Evolutionary conservation across 2,797 vertebrate genomes (phyloP).

Genomic region (Valencia hispanica): DNA sequence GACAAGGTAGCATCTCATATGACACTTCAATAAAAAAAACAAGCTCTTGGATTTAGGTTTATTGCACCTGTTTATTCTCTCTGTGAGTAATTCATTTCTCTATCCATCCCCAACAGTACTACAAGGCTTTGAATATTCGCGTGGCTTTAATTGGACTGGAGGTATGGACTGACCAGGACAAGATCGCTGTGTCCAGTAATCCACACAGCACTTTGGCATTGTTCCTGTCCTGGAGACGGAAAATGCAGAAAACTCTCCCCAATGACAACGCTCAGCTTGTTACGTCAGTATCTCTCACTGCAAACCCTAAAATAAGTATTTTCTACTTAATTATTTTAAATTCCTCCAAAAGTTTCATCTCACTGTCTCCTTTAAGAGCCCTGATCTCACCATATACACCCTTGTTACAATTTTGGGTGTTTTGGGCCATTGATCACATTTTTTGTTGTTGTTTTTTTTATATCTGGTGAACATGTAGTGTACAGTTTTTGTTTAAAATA

Average conservation of each 20-base stretch:
- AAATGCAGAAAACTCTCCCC: conserved; percentile 82
- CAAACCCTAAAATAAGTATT: no score
- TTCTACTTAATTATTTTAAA: neutral
- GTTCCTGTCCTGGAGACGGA: conserved; percentile 94
- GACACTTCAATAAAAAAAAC: neutral
- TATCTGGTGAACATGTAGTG: neutral
- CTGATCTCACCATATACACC: neutral
- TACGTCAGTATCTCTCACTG: conserved; percentile 82
- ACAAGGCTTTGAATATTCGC: conserved; percentile 90
- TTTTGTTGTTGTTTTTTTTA: no score
- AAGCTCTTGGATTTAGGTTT: neutral
- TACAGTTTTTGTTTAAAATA: neutral
- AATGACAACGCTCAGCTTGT: conserved; percentile 96
- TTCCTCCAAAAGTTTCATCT: neutral
- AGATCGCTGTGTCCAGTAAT: conserved; percentile 87
- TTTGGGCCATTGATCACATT: neutral
- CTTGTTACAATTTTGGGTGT: neutral
- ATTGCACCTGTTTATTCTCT: neutral
- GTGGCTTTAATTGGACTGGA: conserved; percentile 94
- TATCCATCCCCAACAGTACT: conserved; percentile 82
- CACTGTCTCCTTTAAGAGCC: neutral
- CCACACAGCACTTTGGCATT: conserved; percentile 91
- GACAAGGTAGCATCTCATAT: conserved; percentile 87
- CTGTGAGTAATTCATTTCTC: neutral
- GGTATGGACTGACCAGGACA: conserved; percentile 88